Base-by-base conservation (phyloP, 2,113 vertebrate genomes). In the Tyto alba region DNA sequence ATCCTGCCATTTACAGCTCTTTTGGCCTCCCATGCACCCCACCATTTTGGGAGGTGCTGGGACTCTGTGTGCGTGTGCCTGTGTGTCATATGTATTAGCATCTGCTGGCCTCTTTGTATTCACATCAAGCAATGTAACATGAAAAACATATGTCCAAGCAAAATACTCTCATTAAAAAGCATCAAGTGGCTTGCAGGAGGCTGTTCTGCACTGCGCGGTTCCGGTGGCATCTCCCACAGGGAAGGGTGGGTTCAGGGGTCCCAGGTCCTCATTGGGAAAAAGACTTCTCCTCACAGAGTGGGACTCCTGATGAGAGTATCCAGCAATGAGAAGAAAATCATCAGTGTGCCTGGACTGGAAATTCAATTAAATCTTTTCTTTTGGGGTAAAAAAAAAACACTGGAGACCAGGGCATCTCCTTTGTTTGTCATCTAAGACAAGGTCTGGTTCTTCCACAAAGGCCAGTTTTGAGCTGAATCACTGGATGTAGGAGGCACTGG, bases 131-230 rank as follows among this genome's bases (percentile, higher is more conserved):
- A 0, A 91, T 97, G 95, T 96, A 95, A 88, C 67, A 81, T 17
- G 50, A 68, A 85, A 95, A 88, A 60, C 64, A 0, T 64, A n/a
- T 86, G 93, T 81, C 91, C 68, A 38, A 90, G 76, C 12, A 4
- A 93, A 96, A 82, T 83, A 73, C 11, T 91, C 86, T 41, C 47
- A 97, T 97, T 96, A 97, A 97, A 96, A 93, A 73, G 47, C 73
- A 67, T 79, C 80, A 85, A 85, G 55, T 73, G 64, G 59, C 68
- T 74, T 71, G 56, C 64, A 84, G 80, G 88, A 88, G 56, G 66
- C 40, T 93, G 52, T 91, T 89, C 77, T 95, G 72, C 55, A 23
- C 38, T 72, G 60, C 3, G 12, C 1, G 19, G 11, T 56, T 71
- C 16, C 57, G 71, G 26, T 69, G 50, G n/a, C 50, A 19, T 56